Base-by-base conservation (phyloP, 2,113 vertebrate genomes). In the Pseudolaguvia tuberculata region DNA sequence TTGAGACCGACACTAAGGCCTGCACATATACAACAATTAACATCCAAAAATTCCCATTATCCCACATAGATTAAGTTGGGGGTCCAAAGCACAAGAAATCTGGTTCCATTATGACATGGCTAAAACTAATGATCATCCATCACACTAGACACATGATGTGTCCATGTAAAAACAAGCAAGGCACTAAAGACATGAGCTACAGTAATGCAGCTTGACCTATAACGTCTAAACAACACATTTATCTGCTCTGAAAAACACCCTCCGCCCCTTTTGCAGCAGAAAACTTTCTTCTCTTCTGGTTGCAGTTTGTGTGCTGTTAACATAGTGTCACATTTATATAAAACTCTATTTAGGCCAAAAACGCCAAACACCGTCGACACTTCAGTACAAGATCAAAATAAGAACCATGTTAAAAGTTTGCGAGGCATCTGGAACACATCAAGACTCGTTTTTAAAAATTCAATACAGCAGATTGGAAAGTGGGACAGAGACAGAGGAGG, bases 391-490 rank as follows among this genome's bases (percentile, higher is more conserved):
- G 31, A 73, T 69, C 35, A 55, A 70, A 77, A 73, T 47, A 53
- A 65, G 51, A 47, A 47, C 29, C 31, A 47, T 23, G 65, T 57
- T n/a, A 70, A 42, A 73, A 52, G 65, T 47, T 70, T 31, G 21
- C 29, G 14, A 59, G 50, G 50, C 47, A 17, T 50, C 61, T 51
- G 48, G 58, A 59, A 72, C 76, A 75, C 56, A 71, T 31, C 73
- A 75, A 51, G 42, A 48, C 71, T 2, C 3, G 17, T 50, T 77
- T 80, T 88, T 78, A 91, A 91, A 89, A 86, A 89, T 91, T 88
- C 53, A 91, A 61, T 17, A 69, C 29, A 73, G 75, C 87, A 89
- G 88, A 88, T 87, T 88, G 88, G 76, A 86, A 88, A 87, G 51
- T 87, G 82, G 87, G 83, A 51, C 73, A 68, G 74, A 80, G 83